phyloP scores from a whole-genome alignment of 2,797 vertebrate genomes.

The Sebastes cheni region DNA sequence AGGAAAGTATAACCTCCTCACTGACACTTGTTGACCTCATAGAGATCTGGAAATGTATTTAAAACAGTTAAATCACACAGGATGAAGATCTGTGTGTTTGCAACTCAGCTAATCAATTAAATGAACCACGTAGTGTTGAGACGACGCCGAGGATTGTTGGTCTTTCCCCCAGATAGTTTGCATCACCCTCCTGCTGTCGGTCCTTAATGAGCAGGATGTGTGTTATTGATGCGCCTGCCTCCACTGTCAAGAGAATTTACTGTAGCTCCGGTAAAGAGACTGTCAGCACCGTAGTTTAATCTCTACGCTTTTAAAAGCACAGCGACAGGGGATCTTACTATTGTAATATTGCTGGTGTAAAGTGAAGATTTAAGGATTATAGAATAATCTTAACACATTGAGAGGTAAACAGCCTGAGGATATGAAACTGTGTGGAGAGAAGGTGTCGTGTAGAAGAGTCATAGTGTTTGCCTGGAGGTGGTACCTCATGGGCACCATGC shows the following conservation, averaged over 20 bases:
- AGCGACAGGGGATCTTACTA: not conserved
- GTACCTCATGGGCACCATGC: not conserved
- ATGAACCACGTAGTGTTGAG: not conserved
- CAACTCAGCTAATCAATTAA: not conserved
- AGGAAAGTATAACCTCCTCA: not conserved
- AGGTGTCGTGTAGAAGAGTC: not conserved
- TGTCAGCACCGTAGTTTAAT: not conserved
- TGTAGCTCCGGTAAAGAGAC: not conserved
- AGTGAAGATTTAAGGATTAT: not conserved
- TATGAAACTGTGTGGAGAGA: not conserved
- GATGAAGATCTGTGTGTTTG: not conserved
- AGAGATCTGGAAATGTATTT: not conserved
- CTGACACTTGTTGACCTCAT: not conserved
- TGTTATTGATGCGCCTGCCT: conserved; percentile 17
- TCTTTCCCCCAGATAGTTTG: conserved; percentile 31
- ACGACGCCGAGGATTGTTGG: not conserved
- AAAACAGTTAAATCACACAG: not conserved
- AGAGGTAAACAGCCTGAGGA: not conserved
- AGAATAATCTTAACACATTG: not conserved
- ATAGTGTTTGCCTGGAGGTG: not conserved
- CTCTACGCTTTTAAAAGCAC: not conserved
- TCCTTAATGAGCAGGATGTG: conserved; percentile 38
- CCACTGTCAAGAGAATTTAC: conserved; percentile 32
- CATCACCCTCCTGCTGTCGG: conserved; percentile 9
- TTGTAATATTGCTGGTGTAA: not conserved